Conservation (phyloP, 2,113 vertebrate genomes). For the Xenus cinereus region DNA sequence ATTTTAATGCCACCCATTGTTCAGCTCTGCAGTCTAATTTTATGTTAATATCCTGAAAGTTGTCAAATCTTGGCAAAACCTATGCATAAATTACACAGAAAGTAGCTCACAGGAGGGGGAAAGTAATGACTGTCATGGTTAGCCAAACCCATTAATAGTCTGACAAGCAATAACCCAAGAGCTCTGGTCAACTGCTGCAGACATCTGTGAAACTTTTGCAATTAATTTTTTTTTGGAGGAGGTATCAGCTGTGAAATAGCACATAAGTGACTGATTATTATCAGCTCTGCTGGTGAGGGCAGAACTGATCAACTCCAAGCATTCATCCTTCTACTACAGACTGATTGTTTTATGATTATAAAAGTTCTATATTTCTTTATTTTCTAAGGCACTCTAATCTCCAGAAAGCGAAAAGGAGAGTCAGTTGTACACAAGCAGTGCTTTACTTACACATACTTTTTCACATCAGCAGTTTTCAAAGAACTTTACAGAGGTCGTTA, state of each 20-base stretch:
- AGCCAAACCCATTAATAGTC: conserved; percentile 86
- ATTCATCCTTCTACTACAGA: conserved; percentile 24
- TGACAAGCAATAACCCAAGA: conserved; percentile 84
- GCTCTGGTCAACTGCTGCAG: conserved; percentile 84
- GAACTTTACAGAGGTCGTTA: neutral
- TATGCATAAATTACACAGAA: conserved; percentile 88
- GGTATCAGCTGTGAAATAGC: conserved; percentile 77
- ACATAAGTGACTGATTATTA: conserved; percentile 73
- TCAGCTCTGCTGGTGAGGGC: conserved; percentile 52
- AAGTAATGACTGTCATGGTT: conserved; percentile 84
- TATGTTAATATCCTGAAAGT: conserved; percentile 88
- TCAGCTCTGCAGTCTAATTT: conserved; percentile 82
- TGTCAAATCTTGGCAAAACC: conserved; percentile 88
- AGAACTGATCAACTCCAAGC: conserved; percentile 32
- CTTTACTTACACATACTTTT: neutral
- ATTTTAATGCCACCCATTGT: conserved; percentile 85
- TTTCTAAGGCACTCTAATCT: neutral
- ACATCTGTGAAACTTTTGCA: conserved; percentile 84
- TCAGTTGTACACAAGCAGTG: neutral
- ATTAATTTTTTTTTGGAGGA: conserved; percentile 75
- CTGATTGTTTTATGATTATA: neutral
- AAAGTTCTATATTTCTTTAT: conserved; percentile 5
- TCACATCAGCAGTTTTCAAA: neutral
- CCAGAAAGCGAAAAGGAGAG: neutral
- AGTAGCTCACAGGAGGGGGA: conserved; percentile 84